A percentile compares a stretch with the other conserved stretches of the same genome.
Evolutionary conservation across 2,888 invertebrate species (phyloP).

Genomic region (Cecidostiba fungosa): DNA sequence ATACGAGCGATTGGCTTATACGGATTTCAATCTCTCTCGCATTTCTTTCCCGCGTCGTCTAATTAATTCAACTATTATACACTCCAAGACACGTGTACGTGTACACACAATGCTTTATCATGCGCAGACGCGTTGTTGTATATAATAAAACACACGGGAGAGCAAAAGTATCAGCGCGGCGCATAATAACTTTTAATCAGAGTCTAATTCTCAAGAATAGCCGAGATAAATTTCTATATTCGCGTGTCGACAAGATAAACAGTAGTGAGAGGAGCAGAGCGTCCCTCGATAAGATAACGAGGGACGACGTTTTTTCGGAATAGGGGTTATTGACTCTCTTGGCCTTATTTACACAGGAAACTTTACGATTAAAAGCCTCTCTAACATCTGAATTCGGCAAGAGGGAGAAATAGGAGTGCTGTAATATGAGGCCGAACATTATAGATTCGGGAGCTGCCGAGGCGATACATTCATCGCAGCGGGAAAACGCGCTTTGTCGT

Average conservation of each 20-base stretch:
- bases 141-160: not conserved
- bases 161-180: constrained; percentile 9
- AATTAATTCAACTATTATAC: constrained; percentile 50
- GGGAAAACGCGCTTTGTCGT: constrained; percentile 54
- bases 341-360: not conserved
- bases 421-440: constrained; percentile 12
- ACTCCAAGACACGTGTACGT: not conserved
- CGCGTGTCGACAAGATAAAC: not conserved
- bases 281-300: not conserved
- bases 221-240: constrained; percentile 3
- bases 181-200: constrained; percentile 19
- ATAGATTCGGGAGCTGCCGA: constrained; percentile 38
- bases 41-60: not conserved
- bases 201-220: constrained; percentile 30
- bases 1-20: not conserved
- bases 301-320: not conserved
- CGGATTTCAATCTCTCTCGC: constrained; percentile 33
- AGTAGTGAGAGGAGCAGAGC: not conserved
- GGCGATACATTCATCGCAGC: constrained; percentile 49
- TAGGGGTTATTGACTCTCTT: not conserved
- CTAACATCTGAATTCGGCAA: not conserved
- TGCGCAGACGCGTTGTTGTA: not conserved
- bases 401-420: not conserved
- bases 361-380: not conserved
- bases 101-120: constrained; percentile 22